phyloP scores from a whole-genome alignment of 2,113 vertebrate genomes.

The Plectropomus leopardus region DNA sequence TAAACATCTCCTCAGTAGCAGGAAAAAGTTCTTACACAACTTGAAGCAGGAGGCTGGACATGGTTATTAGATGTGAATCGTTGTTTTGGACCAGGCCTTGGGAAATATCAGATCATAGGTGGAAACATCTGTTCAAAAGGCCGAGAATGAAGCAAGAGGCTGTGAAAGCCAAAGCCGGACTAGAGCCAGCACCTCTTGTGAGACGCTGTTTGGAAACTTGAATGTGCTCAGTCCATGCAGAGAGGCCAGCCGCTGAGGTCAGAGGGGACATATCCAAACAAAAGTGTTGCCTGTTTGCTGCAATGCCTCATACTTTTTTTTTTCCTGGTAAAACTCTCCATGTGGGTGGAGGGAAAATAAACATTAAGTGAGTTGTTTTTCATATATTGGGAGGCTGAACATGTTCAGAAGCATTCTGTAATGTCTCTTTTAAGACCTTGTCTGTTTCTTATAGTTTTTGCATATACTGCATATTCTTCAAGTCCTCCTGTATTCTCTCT shows the following conservation, averaged over 20 bases:
- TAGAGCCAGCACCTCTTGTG: conserved; percentile 56
- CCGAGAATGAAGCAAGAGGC: conserved; percentile 53
- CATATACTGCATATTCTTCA: background rate
- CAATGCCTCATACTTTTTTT: conserved; percentile 26
- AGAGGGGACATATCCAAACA: conserved; percentile 51
- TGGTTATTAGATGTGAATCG: conserved; percentile 51
- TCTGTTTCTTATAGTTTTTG: background rate
- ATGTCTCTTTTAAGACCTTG: conserved; percentile 22
- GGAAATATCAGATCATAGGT: conserved; percentile 79
- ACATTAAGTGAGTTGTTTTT: conserved; percentile 41
- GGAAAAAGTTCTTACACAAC: conserved; percentile 52
- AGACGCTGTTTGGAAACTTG: conserved; percentile 58
- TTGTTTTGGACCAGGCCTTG: conserved; percentile 59
- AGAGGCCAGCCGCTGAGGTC: conserved; percentile 38
- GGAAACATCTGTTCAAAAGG: conserved; percentile 75
- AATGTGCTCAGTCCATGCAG: conserved; percentile 9
- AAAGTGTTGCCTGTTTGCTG: conserved; percentile 58
- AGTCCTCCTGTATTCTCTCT: background rate
- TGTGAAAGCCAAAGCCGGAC: conserved; percentile 36
- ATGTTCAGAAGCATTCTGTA: conserved; percentile 15
- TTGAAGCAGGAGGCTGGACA: conserved; percentile 20
- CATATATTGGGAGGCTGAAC: conserved; percentile 11
- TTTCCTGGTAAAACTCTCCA: conserved; percentile 27
- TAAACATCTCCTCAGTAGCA: conserved; percentile 44
- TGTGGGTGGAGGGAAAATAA: conserved; percentile 61